Percentiles rank a stretch among this genome's conserved stretches.
phyloP scores from a whole-genome alignment of 2,113 vertebrate genomes.

The Ptilorrhoa leucosticta region DNA sequence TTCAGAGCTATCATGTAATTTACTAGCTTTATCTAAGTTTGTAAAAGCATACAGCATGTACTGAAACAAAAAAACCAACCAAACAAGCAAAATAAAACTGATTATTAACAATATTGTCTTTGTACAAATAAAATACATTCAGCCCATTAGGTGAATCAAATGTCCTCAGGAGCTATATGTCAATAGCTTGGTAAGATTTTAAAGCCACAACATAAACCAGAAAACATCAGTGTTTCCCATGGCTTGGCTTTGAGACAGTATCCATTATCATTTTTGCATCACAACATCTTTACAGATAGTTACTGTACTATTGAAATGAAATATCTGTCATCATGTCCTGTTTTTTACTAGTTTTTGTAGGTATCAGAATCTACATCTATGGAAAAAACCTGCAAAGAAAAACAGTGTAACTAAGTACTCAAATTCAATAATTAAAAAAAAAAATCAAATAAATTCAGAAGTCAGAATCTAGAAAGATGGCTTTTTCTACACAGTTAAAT shows the following conservation, averaged over 20 bases:
- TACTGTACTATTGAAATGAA: not conserved
- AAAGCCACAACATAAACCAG: not conserved
- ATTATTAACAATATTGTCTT: not conserved
- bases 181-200: not conserved
- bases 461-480: not conserved
- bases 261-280: not conserved
- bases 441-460: not conserved
- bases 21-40: not conserved
- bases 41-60: not conserved
- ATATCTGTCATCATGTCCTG: not conserved
- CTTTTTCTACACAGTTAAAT: not conserved
- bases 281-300: not conserved
- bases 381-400: not conserved
- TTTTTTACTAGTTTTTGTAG: not conserved
- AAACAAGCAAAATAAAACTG: not conserved
- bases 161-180: not conserved
- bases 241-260: not conserved
- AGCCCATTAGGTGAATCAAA: not conserved
- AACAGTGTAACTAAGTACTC: not conserved
- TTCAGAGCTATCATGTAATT: not conserved
- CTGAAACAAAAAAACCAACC: not conserved
- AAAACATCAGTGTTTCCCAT: not conserved
- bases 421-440: not conserved
- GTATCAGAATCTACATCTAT: not conserved
- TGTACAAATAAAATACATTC: not conserved